Base-by-base conservation (phyloP, 2,888 invertebrate genomes). In the Nemotelus nigrinus region DNA sequence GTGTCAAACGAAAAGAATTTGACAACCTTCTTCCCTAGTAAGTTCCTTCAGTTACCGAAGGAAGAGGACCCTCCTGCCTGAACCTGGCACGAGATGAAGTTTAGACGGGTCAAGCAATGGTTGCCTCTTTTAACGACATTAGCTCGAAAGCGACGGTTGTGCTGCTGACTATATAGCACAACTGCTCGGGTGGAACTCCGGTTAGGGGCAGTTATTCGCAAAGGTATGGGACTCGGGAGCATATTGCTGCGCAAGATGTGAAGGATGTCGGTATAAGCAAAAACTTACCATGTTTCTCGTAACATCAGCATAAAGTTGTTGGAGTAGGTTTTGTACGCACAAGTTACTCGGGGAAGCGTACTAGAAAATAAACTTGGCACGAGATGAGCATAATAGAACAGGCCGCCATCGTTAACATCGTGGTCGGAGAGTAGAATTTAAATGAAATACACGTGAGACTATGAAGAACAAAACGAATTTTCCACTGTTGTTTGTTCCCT, bases 301-400 rank as follows among this genome's bases (percentile, higher is more conserved):
- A 70, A 70, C 65, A 65, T 44, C 70, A 70, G 39, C 70, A 55
- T 70, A 70, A 70, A 70, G 39, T n/a, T 39, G 70, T 70, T 70
- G 70, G 70, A 70, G 55, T 70, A 70, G 70, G 70, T 43, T 70
- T 70, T 55, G 55, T 70, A 70, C 3, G 41, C 70, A 53, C 53
- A n/a, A 70, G 43, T 4, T 70, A 43, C 3, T 70, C 25, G 25
- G 3, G 70, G 53, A 70, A 70, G 70, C 70, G 39, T 55, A 43
- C 39, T 3, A 70, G 53, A 7, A 8, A 55, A 48, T 50, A 43
- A 43, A 53, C 50, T 55, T 50, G 25, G 55, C 44, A 70, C 70
- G 70, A 70, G 55, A n/a, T 70, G 6, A 55, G 53, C 44, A 70
- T 70, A 70, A 41, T 43, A 70, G 50, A 70, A 41, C 6, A 60